Evolutionary conservation across 2,888 invertebrate genomes (phyloP).

Genomic region (Abrostola triplasia): DNA sequence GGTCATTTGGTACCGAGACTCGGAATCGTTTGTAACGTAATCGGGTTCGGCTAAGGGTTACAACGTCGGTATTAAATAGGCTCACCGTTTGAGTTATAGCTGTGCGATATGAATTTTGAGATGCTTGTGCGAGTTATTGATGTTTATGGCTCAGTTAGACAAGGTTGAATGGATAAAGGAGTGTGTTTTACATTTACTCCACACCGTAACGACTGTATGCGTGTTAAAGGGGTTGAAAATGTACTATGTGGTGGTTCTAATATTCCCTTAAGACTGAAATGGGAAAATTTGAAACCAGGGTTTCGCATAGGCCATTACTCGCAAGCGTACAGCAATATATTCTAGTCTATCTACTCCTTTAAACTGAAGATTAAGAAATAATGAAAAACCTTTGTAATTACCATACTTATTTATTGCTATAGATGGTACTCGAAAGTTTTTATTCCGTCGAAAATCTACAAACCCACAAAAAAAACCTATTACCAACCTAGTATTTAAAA

Average conservation of each 20-base stretch:
- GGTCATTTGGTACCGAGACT: constrained; percentile 54
- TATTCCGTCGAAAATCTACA: no score
- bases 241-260: background rate
- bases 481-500: no score
- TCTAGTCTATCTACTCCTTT: no score
- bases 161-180: constrained; percentile 1
- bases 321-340: no score
- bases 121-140: constrained; percentile 21
- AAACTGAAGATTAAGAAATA: no score
- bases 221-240: background rate
- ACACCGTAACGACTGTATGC: constrained; percentile 1
- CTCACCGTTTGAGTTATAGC: constrained; percentile 46
- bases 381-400: no score
- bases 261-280: no score
- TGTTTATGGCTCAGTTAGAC: constrained; percentile 8
- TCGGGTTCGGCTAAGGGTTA: constrained; percentile 51
- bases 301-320: no score
- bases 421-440: no score
- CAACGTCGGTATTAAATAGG: constrained; percentile 52
- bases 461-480: no score
- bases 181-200: constrained; percentile 14
- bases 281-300: no score
- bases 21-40: constrained; percentile 59
- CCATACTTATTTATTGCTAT: no score
- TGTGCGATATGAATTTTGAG: constrained; percentile 49